Evolutionary conservation across 2,113 vertebrate genomes (phyloP).

Genomic region (Narcine bancroftii): DNA sequence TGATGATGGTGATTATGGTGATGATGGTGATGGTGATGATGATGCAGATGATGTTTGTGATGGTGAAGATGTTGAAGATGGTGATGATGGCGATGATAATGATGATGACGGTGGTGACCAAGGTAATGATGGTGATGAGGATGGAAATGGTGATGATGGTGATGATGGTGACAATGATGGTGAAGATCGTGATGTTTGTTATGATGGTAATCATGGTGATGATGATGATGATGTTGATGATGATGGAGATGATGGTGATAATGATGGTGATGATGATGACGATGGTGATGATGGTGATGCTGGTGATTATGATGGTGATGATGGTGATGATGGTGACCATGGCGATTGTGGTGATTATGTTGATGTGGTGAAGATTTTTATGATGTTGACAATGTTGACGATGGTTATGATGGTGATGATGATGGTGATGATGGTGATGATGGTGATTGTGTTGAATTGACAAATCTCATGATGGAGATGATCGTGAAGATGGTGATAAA

Average conservation of each 20-base stretch:
- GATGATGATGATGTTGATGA: background rate
- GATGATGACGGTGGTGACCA: no score
- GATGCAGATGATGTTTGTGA: no score
- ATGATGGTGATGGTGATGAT: no score
- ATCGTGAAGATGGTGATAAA: background rate
- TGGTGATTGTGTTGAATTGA: no score
- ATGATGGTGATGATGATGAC: background rate
- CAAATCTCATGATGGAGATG: no score
- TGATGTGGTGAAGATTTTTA: no score
- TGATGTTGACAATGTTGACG: no score
- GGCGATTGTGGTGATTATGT: no score
- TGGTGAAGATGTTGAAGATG: no score
- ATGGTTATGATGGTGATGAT: background rate
- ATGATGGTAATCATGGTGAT: background rate
- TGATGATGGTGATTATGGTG: no score
- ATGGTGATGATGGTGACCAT: background rate
- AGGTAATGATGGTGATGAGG: constrained; percentile 1
- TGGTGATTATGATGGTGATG: background rate
- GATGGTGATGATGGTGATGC: background rate
- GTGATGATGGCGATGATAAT: no score
- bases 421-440: constrained; percentile 3
- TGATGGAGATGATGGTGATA: background rate
- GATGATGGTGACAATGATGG: background rate
- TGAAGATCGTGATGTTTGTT: background rate
- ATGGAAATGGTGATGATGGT: background rate